phyloP scores from a whole-genome alignment of 2,888 invertebrate species.

The Calameuta pallipes region DNA sequence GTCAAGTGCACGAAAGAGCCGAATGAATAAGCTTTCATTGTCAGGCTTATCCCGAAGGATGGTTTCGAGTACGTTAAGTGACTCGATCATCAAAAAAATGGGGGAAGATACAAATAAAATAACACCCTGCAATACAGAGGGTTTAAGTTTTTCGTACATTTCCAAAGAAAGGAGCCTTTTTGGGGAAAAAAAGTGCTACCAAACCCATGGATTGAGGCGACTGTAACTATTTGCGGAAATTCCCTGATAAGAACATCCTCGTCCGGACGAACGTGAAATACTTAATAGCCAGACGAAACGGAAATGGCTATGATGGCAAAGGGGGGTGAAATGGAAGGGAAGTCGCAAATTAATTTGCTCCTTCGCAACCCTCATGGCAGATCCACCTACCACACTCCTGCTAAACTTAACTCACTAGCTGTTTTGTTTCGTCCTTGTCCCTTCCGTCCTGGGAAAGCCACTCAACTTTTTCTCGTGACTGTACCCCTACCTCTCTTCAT shows the following conservation, averaged over 20 bases:
- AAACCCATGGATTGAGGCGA: neutral
- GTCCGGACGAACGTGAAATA: neutral
- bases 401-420: neutral
- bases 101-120: too few relatives aligned
- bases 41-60: conserved; percentile 4
- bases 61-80: neutral
- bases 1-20: conserved; percentile 26
- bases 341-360: conserved; percentile 50
- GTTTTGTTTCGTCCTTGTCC: conserved; percentile 12
- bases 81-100: neutral
- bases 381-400: neutral
- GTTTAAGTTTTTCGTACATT: neutral
- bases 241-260: neutral
- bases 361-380: neutral
- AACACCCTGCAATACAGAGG: neutral
- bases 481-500: conserved; percentile 9
- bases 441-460: conserved; percentile 43
- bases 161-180: neutral
- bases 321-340: neutral
- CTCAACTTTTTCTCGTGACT: conserved; percentile 42
- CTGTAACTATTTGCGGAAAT: neutral
- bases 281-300: neutral
- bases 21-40: conserved; percentile 34
- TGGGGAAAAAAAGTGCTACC: neutral
- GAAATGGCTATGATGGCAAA: neutral